Percentiles rank a stretch among this genome's conserved stretches.
Evolutionary conservation across 2,797 vertebrate species (phyloP).

Genomic region (Sebastes kiyomatsui): DNA sequence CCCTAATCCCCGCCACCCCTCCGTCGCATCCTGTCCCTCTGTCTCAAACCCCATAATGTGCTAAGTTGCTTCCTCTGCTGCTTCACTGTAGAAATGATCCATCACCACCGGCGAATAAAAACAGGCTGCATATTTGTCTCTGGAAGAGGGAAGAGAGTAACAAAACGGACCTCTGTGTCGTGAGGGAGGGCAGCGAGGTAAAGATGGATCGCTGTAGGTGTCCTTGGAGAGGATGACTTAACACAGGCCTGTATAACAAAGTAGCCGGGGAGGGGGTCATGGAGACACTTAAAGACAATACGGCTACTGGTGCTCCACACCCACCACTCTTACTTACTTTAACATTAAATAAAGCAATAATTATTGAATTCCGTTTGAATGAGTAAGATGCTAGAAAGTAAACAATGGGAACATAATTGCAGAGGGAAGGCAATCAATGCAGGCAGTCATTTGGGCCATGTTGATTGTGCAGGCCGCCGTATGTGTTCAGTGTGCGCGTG

Average conservation of each 20-base stretch:
- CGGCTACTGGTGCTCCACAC: conserved; percentile 78
- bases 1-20: conserved; percentile 50
- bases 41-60: conserved; percentile 61
- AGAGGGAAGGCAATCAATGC: conserved; percentile 98
- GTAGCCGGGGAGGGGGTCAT: conserved; percentile 57
- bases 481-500: conserved; percentile 41
- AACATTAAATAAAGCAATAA: conserved; percentile 99
- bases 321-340: conserved; percentile 94
- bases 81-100: conserved; percentile 68
- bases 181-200: conserved; percentile 57
- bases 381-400: conserved; percentile 99
- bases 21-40: conserved; percentile 52
- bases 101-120: conserved; percentile 73
- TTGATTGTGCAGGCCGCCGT: conserved; percentile 96
- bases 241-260: conserved; percentile 61
- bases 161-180: conserved; percentile 63
- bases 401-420: conserved; percentile 99
- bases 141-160: conserved; percentile 40
- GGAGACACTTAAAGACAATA: conserved; percentile 80
- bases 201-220: conserved; percentile 70
- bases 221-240: conserved; percentile 72
- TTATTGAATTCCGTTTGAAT: conserved; percentile 99
- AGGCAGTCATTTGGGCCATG: conserved; percentile 98
- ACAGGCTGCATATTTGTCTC: conserved; percentile 74
- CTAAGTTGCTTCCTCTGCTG: conserved; percentile 62